These are phyloP conservation scores for Cyprinodon diabolis DNA, from an alignment of 2,797 vertebrate genomes.

Conservation along the genomic window DNA sequence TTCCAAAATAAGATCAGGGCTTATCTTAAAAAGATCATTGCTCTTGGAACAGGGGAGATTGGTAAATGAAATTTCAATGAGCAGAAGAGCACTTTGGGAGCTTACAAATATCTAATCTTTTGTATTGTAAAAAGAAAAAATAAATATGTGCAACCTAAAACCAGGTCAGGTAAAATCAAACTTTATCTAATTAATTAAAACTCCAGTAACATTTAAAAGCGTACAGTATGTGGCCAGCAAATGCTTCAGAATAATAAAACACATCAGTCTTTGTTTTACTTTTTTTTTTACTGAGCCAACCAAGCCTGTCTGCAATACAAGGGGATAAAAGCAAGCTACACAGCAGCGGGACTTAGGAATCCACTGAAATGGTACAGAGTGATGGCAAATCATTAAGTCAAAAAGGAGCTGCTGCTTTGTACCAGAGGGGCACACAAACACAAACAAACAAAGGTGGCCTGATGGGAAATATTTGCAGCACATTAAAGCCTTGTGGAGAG, in stretches of 20 bases:
- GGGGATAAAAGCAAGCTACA: constrained; percentile 36
- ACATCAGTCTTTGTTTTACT: background rate
- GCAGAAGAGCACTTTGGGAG: constrained; percentile 52
- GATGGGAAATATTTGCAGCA: constrained; percentile 52
- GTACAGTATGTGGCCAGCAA: background rate
- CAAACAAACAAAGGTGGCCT: constrained; percentile 19
- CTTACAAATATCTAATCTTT: constrained; percentile 51
- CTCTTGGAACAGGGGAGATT: constrained; percentile 50
- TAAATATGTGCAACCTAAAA: constrained; percentile 42
- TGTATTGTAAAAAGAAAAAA: constrained; percentile 56
- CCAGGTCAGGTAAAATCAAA: constrained; percentile 26
- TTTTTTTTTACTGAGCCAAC: constrained; percentile 30
- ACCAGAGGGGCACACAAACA: constrained; percentile 24
- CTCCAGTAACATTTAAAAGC: background rate
- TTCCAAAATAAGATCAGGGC: constrained; percentile 1
- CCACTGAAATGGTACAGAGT: constrained; percentile 48
- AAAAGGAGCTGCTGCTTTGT: constrained; percentile 47
- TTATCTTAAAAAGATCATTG: constrained; percentile 51
- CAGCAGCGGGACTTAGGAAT: constrained; percentile 56
- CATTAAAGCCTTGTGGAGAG: constrained; percentile 54
- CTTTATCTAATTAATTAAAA: background rate
- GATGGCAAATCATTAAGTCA: constrained; percentile 69
- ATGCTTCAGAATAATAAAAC: constrained; percentile 11
- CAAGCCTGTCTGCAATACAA: constrained; percentile 18
- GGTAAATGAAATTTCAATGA: constrained; percentile 42